These are phyloP conservation scores for Falco rusticolus DNA, from an alignment of 2,797 vertebrate species.

Conservation along the genomic window DNA sequence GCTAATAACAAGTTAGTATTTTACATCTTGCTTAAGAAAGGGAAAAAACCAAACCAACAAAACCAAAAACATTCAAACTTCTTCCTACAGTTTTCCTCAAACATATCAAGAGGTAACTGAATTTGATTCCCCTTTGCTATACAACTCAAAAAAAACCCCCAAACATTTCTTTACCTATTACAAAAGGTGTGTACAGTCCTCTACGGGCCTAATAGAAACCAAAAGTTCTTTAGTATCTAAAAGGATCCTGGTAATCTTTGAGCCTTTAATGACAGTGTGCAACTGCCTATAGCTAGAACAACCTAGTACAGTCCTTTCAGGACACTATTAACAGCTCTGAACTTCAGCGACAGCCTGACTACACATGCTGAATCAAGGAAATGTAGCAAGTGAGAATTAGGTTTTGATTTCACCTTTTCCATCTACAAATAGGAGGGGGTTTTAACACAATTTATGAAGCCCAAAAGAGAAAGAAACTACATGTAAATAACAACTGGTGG, in stretches of 20 bases:
- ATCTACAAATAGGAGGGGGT: background rate
- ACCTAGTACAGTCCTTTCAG: background rate
- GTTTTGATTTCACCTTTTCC: background rate
- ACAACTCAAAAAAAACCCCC: background rate
- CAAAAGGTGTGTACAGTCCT: background rate
- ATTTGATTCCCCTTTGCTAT: background rate
- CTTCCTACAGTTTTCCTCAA: background rate
- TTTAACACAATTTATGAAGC: background rate
- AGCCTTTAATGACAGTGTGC: background rate
- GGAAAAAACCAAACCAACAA: background rate
- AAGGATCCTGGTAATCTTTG: background rate
- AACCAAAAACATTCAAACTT: background rate
- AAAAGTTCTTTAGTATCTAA: background rate
- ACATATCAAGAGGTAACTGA: background rate
- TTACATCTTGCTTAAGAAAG: background rate
- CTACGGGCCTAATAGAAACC: background rate
- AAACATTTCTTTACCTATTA: background rate
- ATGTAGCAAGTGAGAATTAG: background rate
- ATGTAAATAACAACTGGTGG: background rate
- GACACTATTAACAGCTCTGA: background rate
- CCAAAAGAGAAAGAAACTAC: background rate
- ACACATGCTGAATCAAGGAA: rapidly evolving
- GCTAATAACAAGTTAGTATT: background rate
- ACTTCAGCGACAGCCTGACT: background rate
- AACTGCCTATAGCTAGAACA: background rate